These are phyloP conservation scores for Eupithecia tripunctaria DNA, from an alignment of 2,888 invertebrate species.

Conservation along the genomic window DNA sequence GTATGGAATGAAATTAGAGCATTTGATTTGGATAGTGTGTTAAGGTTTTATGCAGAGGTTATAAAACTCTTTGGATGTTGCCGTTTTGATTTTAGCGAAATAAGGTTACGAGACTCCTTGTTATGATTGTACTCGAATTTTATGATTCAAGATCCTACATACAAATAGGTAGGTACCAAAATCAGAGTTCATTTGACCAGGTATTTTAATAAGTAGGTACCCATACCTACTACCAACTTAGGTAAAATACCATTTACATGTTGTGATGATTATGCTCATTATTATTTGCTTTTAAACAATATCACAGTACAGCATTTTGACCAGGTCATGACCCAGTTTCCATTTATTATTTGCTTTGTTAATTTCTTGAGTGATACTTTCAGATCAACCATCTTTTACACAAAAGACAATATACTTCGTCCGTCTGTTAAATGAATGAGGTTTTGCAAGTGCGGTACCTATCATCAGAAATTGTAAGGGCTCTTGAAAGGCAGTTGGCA, in stretches of 20 bases:
- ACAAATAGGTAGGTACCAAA: too few species aligned
- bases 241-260: background rate
- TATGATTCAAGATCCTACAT: too few species aligned
- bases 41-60: background rate
- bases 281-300: background rate
- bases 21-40: slow-evolving; percentile 5
- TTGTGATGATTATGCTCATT: background rate
- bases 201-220: background rate
- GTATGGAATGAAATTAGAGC: slow-evolving; percentile 44
- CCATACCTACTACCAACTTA: background rate
- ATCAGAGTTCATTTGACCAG: background rate
- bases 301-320: background rate
- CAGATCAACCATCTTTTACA: slow-evolving; percentile 1
- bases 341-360: slow-evolving; percentile 1
- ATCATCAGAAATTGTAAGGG: slow-evolving; percentile 23
- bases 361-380: slow-evolving; percentile 6
- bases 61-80: background rate
- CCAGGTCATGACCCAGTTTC: background rate
- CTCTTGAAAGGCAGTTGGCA: slow-evolving; percentile 22
- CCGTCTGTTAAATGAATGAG: slow-evolving; percentile 7
- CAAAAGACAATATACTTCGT: slow-evolving; percentile 9
- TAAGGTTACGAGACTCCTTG: background rate
- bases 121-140: background rate
- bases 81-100: background rate
- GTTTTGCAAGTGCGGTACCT: slow-evolving; percentile 13